Percentiles rank a stretch among this genome's conserved stretches.
Evolutionary conservation across 2,797 vertebrate species (phyloP).

Genomic region (Euphonia xanthogaster): DNA sequence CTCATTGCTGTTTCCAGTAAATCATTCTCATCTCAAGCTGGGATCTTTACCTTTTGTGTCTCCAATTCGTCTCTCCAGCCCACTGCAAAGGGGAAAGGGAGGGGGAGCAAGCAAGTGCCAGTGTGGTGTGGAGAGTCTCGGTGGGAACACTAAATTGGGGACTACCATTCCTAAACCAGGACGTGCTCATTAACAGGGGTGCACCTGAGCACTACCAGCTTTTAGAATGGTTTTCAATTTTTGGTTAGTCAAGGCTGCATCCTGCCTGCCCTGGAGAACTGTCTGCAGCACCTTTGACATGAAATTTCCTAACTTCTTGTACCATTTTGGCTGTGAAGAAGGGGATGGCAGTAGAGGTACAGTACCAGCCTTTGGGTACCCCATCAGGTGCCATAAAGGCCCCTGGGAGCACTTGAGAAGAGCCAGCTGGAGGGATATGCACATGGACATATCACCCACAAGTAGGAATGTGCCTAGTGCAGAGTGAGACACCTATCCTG

Average conservation of each 20-base stretch:
- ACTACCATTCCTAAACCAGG: rapidly evolving
- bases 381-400: rapidly evolving
- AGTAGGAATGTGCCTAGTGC: background rate
- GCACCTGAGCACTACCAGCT: background rate
- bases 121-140: background rate
- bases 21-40: rapidly evolving
- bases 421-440: background rate
- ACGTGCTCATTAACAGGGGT: background rate
- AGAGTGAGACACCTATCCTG: background rate
- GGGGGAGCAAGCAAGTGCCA: background rate
- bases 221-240: background rate
- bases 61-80: background rate
- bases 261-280: background rate
- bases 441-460: background rate
- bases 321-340: background rate
- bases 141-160: background rate
- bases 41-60: background rate
- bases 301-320: background rate
- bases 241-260: background rate
- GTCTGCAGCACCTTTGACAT: background rate
- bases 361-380: background rate
- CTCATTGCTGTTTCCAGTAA: background rate
- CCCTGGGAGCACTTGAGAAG: background rate
- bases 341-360: background rate
- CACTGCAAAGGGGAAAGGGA: background rate